Percentiles rank a stretch among this genome's conserved stretches.
phyloP scores from a whole-genome alignment of 2,113 vertebrate species.

The Nycticebus coucang region DNA sequence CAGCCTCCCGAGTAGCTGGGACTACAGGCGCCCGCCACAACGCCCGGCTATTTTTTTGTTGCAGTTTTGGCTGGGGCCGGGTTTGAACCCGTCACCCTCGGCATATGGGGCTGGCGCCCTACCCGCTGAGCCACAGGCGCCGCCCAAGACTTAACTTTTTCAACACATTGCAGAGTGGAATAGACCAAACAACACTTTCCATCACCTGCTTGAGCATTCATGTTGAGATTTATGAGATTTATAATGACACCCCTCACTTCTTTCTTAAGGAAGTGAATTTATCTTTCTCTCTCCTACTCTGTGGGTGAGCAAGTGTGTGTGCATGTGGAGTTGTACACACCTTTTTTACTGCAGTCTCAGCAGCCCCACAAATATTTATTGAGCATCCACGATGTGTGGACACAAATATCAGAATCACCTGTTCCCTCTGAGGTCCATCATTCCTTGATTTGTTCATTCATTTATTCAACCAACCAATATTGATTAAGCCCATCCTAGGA shows the following conservation, averaged over 20 bases:
- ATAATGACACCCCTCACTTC: background rate
- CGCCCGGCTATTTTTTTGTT: too few species aligned
- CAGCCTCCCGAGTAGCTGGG: too few species aligned
- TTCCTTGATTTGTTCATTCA: background rate
- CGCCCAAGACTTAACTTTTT: background rate
- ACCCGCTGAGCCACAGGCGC: too few species aligned
- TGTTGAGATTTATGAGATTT: background rate
- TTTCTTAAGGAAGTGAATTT: background rate
- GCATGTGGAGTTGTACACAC: background rate
- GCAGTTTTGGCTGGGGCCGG: too few species aligned
- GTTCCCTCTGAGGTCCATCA: background rate
- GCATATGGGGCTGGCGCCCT: too few species aligned
- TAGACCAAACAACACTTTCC: background rate
- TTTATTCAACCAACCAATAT: background rate
- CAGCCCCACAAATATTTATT: background rate
- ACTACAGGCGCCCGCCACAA: too few species aligned
- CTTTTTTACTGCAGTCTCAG: background rate
- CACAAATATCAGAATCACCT: background rate
- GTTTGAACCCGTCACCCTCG: too few species aligned
- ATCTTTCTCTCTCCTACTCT: background rate
- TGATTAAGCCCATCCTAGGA: background rate
- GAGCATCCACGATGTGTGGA: background rate
- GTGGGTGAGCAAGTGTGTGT: too few species aligned
- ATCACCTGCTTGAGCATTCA: background rate
- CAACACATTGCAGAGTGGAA: background rate